Percentiles rank a stretch among this genome's conserved stretches.
phyloP scores from a whole-genome alignment of 2,113 vertebrate species.

The Cyphomyrus discorhynchus region DNA sequence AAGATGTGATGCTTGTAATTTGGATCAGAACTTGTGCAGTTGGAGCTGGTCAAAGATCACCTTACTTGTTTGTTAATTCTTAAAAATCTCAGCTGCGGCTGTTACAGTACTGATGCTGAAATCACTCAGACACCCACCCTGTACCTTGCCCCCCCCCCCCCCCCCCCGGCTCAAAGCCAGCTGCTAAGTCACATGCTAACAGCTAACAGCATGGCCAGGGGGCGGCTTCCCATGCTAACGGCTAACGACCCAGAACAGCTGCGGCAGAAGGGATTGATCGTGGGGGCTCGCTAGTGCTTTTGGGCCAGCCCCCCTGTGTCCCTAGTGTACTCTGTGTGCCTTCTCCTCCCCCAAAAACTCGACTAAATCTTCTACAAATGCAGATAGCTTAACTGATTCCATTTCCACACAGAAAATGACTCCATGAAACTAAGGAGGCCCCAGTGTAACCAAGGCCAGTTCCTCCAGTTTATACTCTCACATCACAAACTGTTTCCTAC shows the following conservation, averaged over 20 bases:
- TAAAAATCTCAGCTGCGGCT: not conserved
- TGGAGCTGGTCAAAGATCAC: not conserved
- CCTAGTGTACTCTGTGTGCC: conserved; percentile 37
- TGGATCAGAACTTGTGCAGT: not conserved
- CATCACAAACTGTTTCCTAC: not conserved
- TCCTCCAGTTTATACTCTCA: not conserved
- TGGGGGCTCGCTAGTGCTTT: conserved; percentile 15
- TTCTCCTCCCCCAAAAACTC: conserved; percentile 12
- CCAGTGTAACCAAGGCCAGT: not conserved
- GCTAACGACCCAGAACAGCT: not conserved
- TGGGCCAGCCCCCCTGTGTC: conserved; percentile 54
- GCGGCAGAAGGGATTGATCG: not conserved
- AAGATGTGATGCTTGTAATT: not conserved
- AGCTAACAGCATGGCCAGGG: not conserved
- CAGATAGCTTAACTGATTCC: not conserved
- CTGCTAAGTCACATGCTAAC: not conserved
- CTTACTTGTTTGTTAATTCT: not conserved
- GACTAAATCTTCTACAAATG: conserved; percentile 9
- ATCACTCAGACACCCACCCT: not conserved
- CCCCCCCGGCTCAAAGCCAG: not conserved
- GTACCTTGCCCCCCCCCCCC: not conserved
- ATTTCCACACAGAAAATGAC: not conserved
- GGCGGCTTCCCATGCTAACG: not conserved
- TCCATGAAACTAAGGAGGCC: not conserved
- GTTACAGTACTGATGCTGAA: not conserved